Evolutionary conservation across 2,113 vertebrate species (phyloP).

Genomic region (Oncorhynchus nerka): DNA sequence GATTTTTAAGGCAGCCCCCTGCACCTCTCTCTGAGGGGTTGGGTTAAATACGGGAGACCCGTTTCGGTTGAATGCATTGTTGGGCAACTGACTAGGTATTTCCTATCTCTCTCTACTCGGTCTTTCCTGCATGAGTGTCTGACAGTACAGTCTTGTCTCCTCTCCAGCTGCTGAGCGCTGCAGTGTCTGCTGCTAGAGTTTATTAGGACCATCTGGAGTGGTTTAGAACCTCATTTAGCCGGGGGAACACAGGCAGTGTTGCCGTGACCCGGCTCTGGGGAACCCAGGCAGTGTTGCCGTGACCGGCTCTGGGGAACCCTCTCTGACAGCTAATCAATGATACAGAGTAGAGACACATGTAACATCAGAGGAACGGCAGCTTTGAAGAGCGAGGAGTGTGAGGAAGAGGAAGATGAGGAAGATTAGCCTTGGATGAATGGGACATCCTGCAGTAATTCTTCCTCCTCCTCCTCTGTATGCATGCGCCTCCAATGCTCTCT

Average conservation of each 20-base stretch:
- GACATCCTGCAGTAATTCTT: conserved; percentile 69
- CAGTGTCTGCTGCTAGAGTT: conserved; percentile 39
- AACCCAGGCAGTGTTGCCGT: conserved; percentile 20
- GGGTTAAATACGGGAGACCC: no score
- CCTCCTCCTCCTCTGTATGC: conserved; percentile 10
- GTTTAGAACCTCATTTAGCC: conserved; percentile 55
- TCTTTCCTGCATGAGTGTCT: conserved; percentile 12
- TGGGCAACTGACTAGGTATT: no score
- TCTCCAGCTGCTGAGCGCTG: no score
- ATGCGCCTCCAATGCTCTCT: not conserved
- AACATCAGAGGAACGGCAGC: conserved; percentile 54
- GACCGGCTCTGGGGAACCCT: conserved; percentile 6
- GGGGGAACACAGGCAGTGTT: conserved; percentile 5
- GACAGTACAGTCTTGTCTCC: not conserved
- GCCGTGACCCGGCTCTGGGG: conserved; percentile 12
- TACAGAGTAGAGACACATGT: conserved; percentile 47
- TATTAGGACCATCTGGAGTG: conserved; percentile 76
- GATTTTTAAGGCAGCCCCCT: no score
- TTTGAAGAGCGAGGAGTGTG: conserved; percentile 52
- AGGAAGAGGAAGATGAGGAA: conserved; percentile 49
- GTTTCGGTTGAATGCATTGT: no score
- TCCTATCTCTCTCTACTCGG: not conserved
- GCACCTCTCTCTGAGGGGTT: no score
- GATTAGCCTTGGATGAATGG: conserved; percentile 68
- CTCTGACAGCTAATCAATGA: conserved; percentile 50